Conservation (phyloP, 2,797 vertebrate genomes). For the Hybognathus amarus region DNA sequence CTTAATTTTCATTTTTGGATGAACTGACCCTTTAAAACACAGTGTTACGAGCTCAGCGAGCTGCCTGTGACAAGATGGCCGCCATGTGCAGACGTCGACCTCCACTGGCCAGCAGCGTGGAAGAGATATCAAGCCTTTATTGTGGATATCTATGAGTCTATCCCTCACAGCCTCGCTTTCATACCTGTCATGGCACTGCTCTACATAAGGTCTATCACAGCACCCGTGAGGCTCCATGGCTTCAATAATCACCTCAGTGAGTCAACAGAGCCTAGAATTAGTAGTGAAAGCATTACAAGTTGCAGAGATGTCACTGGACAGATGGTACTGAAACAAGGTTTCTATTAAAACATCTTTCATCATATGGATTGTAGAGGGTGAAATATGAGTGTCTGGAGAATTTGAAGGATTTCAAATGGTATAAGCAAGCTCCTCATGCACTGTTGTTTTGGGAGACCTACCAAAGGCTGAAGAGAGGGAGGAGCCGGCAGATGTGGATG, state of each 20-base stretch:
- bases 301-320: slow-evolving; percentile 4
- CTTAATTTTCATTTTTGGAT: no score
- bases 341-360: slow-evolving; percentile 46
- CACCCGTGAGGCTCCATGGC: not conserved
- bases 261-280: not conserved
- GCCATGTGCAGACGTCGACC: no score
- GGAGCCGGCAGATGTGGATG: slow-evolving; percentile 53
- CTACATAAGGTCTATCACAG: not conserved
- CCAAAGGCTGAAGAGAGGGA: slow-evolving; percentile 51
- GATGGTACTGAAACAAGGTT: slow-evolving; percentile 32
- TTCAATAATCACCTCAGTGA: not conserved
- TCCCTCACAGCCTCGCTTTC: no score
- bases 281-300: slow-evolving; percentile 3
- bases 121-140: no score
- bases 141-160: no score
- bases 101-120: no score
- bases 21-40: no score
- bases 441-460: slow-evolving; percentile 69
- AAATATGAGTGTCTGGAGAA: slow-evolving; percentile 66
- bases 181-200: no score
- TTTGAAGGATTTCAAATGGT: slow-evolving; percentile 64
- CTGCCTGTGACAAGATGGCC: no score
- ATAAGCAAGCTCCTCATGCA: slow-evolving; percentile 62
- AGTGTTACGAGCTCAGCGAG: no score
- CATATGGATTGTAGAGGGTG: slow-evolving; percentile 51